Base-by-base conservation (phyloP, 2,888 invertebrate species). In the Hypomecis punctinalis region DNA sequence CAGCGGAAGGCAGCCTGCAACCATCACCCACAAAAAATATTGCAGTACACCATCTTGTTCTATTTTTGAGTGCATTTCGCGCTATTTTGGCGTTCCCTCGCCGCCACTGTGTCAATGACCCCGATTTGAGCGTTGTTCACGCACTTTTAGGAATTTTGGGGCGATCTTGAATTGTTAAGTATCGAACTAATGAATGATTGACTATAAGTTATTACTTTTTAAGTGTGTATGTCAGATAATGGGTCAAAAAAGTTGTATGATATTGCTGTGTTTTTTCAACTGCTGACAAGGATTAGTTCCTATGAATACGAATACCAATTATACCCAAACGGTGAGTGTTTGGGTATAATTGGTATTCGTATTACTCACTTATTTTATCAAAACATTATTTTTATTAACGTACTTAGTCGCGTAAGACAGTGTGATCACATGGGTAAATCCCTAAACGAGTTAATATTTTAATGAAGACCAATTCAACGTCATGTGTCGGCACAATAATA, bases 1-100 rank as follows among this genome's bases (percentile, higher is more conserved):
- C 39, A 76, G 81, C 87, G 88, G 89, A 88, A 84, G 81, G 80
- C 72, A 73, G 71, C 75, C 77, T 75, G 63, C 54, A 60, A 13
- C 55, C 35, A 52, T 60, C 70, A 73, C 79, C 80, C 78, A 92
- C 89, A 92, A 92, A 92, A 93, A 92, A 93, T 92, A 91, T 91
- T 91, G 92, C 92, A 66, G 65, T 66, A 91, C 89, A 89, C 87
- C 86, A 88, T 84, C 85, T 85, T 89, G 88, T 76, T 92, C 92
- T 93, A 93, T 93, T 93, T 93, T 90, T 90, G 87, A 90, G 87
- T 92, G 91, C 90, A 93, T 93, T 93, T 93, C 85, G 92, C 92
- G 93, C 91, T 93, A 93, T 93, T 92, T 93, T 93, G 91, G 91
- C 92, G 93, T 93, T 92, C 92, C 92, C 92, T 91, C 86, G 82